Base-by-base conservation (phyloP, 2,113 vertebrate species). In the Anolis sagrei region DNA sequence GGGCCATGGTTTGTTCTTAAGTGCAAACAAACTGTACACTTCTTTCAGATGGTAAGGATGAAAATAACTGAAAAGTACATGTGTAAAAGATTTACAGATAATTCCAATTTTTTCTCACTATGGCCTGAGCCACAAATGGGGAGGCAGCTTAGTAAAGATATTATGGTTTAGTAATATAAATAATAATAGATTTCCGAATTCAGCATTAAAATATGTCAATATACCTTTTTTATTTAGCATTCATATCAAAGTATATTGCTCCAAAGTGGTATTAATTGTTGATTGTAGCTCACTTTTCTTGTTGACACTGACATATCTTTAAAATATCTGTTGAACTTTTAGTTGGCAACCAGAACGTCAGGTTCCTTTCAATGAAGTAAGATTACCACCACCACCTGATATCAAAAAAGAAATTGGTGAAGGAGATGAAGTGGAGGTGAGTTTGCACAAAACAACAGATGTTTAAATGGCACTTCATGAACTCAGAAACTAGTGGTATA, bases 291-390 rank as follows among this genome's bases (percentile, higher is more conserved):
- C 21, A 3, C 9, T 75, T 54, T 62, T 54, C 49, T 69, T 84
- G 32, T 7, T 79, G 29, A 44, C 6, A 1, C 2, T 85, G 54
- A 44, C 2, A 44, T 44, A 44, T 39, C 72, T 85, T 61, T 86
- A 3, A 79, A 62, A 81, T 34, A 9, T 66, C 36, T 89, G 1
- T 91, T 87, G 84, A 80, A 93, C 89, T 82, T 95, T 27, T 88
- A 99, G 98, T 87, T 99, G 98, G 98, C 98, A 99, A 83, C 98
- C 98, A 89, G 98, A 99, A 93, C 98, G 98, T 91, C 98, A 99
- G 95, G 98, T 99, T 93, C 98, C 98, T 90, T 99, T 99, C 91
- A 96, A 92, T 92, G 98, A 99, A 92, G 98, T 99, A 93, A 97
- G 98, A 92, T 96, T 99, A 96, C 98, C 97, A 49, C 98, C 98